These are phyloP conservation scores for Ptychochromis oligacanthus DNA, from an alignment of 2,113 vertebrate genomes.

Conservation along the genomic window DNA sequence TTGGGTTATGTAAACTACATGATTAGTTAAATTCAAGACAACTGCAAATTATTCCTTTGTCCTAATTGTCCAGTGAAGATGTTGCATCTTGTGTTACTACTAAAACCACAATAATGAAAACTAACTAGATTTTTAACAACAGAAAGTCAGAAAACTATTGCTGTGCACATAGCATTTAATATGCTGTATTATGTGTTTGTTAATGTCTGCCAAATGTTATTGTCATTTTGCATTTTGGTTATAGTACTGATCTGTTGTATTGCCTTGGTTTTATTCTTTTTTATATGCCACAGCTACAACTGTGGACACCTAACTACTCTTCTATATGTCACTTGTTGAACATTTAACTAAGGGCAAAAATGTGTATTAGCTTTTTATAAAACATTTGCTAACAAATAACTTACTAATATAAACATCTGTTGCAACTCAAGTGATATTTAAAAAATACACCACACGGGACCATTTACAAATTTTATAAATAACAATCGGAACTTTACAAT, in stretches of 20 bases:
- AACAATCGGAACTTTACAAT: neutral
- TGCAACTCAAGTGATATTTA: neutral
- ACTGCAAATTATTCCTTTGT: neutral
- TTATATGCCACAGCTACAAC: too few relatives aligned
- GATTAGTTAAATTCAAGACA: neutral
- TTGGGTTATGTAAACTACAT: neutral
- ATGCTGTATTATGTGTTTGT: neutral
- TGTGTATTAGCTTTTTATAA: neutral
- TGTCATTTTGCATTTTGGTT: neutral
- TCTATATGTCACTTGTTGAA: neutral
- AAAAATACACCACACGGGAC: neutral
- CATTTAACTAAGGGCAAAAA: neutral
- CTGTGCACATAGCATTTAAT: neutral
- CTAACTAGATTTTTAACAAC: neutral
- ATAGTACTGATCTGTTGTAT: neutral
- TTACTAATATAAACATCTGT: too few relatives aligned
- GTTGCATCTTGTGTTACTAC: neutral
- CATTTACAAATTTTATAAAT: neutral
- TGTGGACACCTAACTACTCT: neutral
- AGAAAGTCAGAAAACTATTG: neutral
- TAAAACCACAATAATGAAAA: neutral
- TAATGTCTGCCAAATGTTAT: neutral
- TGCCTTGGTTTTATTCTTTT: neutral
- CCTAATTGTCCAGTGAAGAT: neutral
- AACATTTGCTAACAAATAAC: neutral